Conservation (phyloP, 1,140 invertebrate species). For the Bombus impatiens region DNA sequence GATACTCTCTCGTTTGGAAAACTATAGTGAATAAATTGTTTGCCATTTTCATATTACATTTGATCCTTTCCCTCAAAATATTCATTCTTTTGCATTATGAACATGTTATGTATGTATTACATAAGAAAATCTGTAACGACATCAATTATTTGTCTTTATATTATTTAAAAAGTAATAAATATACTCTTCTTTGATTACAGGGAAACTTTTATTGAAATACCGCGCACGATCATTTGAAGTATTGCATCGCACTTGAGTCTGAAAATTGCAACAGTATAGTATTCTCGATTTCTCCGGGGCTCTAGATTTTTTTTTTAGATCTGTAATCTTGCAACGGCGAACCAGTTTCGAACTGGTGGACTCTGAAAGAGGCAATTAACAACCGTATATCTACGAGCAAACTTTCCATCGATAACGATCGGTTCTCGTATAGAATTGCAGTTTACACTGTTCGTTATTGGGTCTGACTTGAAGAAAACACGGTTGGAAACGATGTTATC, state of each 20-base stretch:
- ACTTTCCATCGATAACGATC: conserved; percentile 50
- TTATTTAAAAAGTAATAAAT: too few species aligned
- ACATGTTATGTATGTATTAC: too few species aligned
- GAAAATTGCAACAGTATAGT: not conserved
- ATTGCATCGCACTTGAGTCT: not conserved
- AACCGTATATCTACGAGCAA: conserved; percentile 40
- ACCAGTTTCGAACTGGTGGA: conserved; percentile 23
- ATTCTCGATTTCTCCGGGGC: not conserved
- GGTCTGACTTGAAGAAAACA: conserved; percentile 49
- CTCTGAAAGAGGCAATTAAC: conserved; percentile 49
- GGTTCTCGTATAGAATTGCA: conserved; percentile 38
- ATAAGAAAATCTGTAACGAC: too few species aligned
- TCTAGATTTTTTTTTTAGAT: conserved; percentile 9
- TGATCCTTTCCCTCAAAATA: too few species aligned
- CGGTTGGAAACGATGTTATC: conserved; percentile 50
- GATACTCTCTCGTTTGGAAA: too few species aligned
- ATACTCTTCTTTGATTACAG: too few species aligned
- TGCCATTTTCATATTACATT: too few species aligned
- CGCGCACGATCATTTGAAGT: not conserved
- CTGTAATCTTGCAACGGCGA: conserved; percentile 1
- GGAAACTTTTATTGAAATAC: not conserved
- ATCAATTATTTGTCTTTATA: too few species aligned
- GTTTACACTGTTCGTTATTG: conserved; percentile 50
- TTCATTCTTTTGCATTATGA: too few species aligned
- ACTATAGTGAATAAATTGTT: too few species aligned